phyloP scores from a whole-genome alignment of 2,797 vertebrate species.

The Pipistrellus pipistrellus region DNA sequence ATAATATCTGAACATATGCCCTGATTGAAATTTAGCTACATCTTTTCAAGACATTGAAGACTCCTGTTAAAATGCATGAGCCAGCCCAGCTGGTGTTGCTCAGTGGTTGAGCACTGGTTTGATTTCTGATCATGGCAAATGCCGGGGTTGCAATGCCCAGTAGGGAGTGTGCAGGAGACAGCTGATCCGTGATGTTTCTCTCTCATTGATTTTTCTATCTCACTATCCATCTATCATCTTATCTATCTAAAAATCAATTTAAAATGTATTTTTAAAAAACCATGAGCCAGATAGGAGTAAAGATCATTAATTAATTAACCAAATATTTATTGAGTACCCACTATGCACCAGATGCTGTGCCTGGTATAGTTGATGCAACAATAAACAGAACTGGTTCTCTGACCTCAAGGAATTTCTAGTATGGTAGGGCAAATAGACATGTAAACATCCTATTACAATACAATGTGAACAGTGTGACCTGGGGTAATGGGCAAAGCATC shows the following conservation, averaged over 20 bases:
- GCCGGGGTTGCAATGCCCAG: too few relatives aligned
- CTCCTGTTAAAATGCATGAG: background rate
- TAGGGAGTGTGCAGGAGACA: too few relatives aligned
- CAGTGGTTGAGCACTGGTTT: too few relatives aligned
- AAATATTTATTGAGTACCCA: background rate
- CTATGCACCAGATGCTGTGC: background rate
- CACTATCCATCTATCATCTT: too few relatives aligned
- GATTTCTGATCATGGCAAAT: too few relatives aligned
- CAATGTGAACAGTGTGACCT: background rate
- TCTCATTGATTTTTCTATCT: too few relatives aligned
- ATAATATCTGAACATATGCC: background rate
- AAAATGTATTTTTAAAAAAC: too few relatives aligned
- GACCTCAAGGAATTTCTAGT: constrained; percentile 8
- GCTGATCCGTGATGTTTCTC: too few relatives aligned
- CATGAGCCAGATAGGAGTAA: background rate
- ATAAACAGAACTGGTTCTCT: background rate
- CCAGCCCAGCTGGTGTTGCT: background rate
- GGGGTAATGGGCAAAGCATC: background rate
- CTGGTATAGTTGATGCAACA: background rate
- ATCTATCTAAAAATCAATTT: too few relatives aligned
- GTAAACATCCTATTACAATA: background rate
- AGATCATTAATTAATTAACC: background rate
- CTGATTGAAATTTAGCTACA: background rate
- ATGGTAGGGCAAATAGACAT: background rate
- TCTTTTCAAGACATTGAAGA: background rate